Evolutionary conservation across 2,797 vertebrate species (phyloP).

Genomic region (Melanotaenia boesemani): DNA sequence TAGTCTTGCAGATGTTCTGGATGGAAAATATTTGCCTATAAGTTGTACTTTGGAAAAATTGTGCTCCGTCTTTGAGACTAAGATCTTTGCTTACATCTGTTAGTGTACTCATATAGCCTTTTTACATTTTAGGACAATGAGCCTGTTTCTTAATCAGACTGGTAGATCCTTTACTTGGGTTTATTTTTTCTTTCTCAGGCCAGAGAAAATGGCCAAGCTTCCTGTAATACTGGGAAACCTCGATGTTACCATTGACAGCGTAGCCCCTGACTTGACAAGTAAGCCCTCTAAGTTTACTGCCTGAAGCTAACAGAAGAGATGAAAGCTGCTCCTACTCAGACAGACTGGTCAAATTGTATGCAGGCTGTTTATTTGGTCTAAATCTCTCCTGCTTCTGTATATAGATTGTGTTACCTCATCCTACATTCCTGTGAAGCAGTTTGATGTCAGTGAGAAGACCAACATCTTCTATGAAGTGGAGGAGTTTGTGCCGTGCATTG

Average conservation of each 20-base stretch:
- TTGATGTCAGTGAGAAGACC: slow-evolving; percentile 86
- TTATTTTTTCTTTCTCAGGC: slow-evolving; percentile 83
- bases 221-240: slow-evolving; percentile 97
- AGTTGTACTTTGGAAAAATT: slow-evolving; percentile 46
- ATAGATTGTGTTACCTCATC: slow-evolving; percentile 96
- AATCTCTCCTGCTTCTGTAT: slow-evolving; percentile 48
- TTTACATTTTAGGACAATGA: slow-evolving; percentile 25
- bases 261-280: slow-evolving; percentile 94
- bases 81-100: slow-evolving; percentile 57
- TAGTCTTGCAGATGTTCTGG: slow-evolving; percentile 43
- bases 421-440: slow-evolving; percentile 96
- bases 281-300: slow-evolving; percentile 71
- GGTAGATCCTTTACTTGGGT: slow-evolving; percentile 47
- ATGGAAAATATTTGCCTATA: slow-evolving; percentile 46
- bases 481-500: slow-evolving; percentile 95
- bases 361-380: slow-evolving; percentile 58
- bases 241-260: slow-evolving; percentile 93
- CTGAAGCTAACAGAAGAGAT: slow-evolving; percentile 27
- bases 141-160: slow-evolving; percentile 44
- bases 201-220: slow-evolving; percentile 98
- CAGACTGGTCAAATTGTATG: slow-evolving; percentile 31
- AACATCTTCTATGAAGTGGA: slow-evolving; percentile 91
- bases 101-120: slow-evolving; percentile 25
- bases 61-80: slow-evolving; percentile 37
- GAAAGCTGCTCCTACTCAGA: slow-evolving; percentile 36